Evolutionary conservation across 2,113 vertebrate species (phyloP).

Genomic region (Paracanthobrama guichenoti): DNA sequence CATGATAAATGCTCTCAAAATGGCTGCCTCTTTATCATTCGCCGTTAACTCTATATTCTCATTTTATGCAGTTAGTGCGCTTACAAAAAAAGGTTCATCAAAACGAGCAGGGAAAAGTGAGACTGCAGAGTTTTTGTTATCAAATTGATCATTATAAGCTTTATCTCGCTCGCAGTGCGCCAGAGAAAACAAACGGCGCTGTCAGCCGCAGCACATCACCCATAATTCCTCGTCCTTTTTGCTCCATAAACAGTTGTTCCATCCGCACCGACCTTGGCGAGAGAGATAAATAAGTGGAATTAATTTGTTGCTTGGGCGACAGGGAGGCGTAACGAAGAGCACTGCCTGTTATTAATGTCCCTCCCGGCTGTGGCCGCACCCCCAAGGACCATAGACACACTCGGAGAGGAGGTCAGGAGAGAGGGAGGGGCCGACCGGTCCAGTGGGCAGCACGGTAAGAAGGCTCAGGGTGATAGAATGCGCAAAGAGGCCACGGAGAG

Average conservation of each 20-base stretch:
- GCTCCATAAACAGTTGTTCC: conserved; percentile 60
- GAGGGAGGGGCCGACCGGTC: conserved; percentile 19
- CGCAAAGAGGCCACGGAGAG: conserved; percentile 31
- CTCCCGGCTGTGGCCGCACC: conserved; percentile 55
- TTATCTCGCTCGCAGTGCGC: conserved; percentile 44
- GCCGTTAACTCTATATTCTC: conserved; percentile 42
- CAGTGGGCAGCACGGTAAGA: conserved; percentile 34
- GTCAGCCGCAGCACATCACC: conserved; percentile 50
- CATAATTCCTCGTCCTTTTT: conserved; percentile 58
- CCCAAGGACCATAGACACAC: conserved; percentile 41
- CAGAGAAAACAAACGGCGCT: conserved; percentile 54
- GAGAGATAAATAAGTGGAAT: conserved; percentile 64
- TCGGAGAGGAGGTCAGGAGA: conserved; percentile 51
- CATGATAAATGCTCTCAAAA: conserved; percentile 53
- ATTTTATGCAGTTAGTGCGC: conserved; percentile 49
- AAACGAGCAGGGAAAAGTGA: conserved; percentile 31
- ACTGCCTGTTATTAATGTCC: conserved; percentile 52
- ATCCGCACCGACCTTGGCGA: conserved; percentile 59
- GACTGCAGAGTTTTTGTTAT: conserved; percentile 60
- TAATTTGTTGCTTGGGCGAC: conserved; percentile 58
- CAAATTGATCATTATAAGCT: conserved; percentile 56
- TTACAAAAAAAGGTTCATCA: conserved; percentile 49
- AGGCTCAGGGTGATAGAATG: conserved; percentile 23
- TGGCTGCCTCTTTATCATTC: conserved; percentile 53
- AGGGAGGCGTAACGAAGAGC: conserved; percentile 54